Base-by-base conservation (phyloP, 2,797 vertebrate genomes). In the Artibeus jamaicensis region DNA sequence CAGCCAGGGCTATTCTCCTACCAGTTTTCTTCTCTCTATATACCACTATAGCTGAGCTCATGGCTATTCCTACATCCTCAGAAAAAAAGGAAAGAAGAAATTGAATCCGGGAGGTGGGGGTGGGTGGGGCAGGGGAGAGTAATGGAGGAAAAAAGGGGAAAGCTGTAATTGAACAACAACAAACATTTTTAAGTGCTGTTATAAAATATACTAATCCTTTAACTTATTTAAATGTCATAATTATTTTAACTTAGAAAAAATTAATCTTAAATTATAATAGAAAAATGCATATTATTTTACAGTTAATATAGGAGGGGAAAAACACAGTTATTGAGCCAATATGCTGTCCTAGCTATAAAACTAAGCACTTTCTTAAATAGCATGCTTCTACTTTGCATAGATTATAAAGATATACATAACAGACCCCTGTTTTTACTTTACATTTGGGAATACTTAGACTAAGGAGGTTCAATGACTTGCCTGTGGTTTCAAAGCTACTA, bases 141-240 rank as follows among this genome's bases (percentile, higher is more conserved):
- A 57, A 26, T 57, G 22, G 22, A 57, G 9, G 21, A 55, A 55
- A 55, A 57, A 55, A 55, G 53, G 55, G 22, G 55, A 57, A 9
- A 57, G 9, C 22, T 57, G 3, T 24, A 57, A 57, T 57, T 57
- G 55, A 57, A 57, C 22, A 57, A 24, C 22, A 24, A 57, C 22
- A 57, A 57, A 57, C 8, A 10, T 57, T 57, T 57, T 57, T 57
- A 57, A 57, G 14, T 68, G 16, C 9, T 78, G 22, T 16, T 89
- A 57, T 46, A 42, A 84, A 76, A 86, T 34, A 70, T 37, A 5
- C 4, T 29, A 26, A 53, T 39, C 39, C 79, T 77, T 68, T 53
- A 46, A 93, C 32, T 81, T 95, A 91, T 79, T 89, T 86, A 94
- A 68, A 21, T 95, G 15, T 44, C 3, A 67, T 48, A 87, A 85